Conservation (phyloP, 2,888 invertebrate species). For the Lasioglossum vierecki region DNA sequence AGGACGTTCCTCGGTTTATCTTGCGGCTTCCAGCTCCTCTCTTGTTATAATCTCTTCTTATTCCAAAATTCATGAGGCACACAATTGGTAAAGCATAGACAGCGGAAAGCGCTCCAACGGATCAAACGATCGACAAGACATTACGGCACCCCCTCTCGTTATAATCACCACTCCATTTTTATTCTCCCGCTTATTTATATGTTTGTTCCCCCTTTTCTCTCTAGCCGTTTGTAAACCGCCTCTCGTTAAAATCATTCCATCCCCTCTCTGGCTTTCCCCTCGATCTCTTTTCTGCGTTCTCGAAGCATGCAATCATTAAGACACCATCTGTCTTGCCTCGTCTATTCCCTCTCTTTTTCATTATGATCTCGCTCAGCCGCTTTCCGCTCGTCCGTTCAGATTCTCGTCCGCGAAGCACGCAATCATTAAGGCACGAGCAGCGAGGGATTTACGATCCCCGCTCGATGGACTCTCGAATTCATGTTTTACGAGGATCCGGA, state of each 20-base stretch:
- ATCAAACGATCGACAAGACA: background rate
- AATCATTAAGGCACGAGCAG: conserved; percentile 49
- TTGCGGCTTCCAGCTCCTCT: background rate
- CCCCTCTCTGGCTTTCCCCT: background rate
- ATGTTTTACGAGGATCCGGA: conserved; percentile 28
- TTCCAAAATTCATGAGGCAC: background rate
- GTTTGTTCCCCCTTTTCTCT: background rate
- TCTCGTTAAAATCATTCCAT: background rate
- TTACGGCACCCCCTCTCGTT: background rate
- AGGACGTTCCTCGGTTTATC: background rate
- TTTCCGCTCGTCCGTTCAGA: background rate
- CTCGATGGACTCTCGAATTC: conserved; percentile 19
- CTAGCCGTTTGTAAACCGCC: background rate
- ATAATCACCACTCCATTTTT: no score
- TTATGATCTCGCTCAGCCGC: background rate
- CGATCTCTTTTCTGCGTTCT: background rate
- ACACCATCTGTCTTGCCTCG: background rate
- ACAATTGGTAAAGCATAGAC: background rate
- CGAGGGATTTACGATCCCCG: conserved; percentile 15
- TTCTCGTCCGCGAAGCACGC: conserved; percentile 6
- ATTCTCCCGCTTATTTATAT: background rate
- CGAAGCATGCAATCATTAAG: background rate
- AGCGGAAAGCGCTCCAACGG: background rate
- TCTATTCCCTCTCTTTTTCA: background rate
- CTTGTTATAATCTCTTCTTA: background rate